Base-by-base conservation (phyloP, 2,113 vertebrate species). In the Argyrosomus japonicus region DNA sequence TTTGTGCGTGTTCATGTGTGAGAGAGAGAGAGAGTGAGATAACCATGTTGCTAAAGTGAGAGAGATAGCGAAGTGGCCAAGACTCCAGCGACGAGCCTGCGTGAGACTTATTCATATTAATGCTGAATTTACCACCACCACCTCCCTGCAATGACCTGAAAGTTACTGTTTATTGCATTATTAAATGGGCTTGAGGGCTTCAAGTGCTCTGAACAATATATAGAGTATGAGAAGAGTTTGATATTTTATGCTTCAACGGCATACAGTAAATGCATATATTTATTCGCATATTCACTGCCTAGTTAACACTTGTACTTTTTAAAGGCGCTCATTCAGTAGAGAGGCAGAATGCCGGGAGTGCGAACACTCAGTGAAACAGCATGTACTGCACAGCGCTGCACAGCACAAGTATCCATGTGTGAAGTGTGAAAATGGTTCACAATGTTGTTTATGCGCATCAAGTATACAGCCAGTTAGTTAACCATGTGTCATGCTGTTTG, bases 51-150 rank as follows among this genome's bases (percentile, higher is more conserved):
- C 69, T 47, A 65, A 83, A 62, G 80, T 86, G 75, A 81, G 65
- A 73, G 54, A 75, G 47, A 5, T 43, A 78, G 61, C 27, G 12
- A 80, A 77, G 67, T 43, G 53, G 74, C 64, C 54, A 63, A 61
- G 76, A 81, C 73, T 58, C 68, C 36, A 63, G 61, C 23, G 12
- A 61, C 5, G 1, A 68, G 45, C 43, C 51, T 78, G 54, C 23
- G 29, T 81, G 68, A 89, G 75, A 77, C 43, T 76, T 76, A 81
- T 87, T 36, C 74, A 88, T 89, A 88, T 85, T 80, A 71, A 82
- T 91, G 85, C 36, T 64, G 72, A 75, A 72, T 88, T 87, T 87
- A 88, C 78, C 74, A 6, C 40, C 60, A 9, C 32, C 40, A 54
- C 61, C 80, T 84, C 48, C 27, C 15, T 2, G 14, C 80, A 56